Conservation (phyloP, 1,140 invertebrate genomes). For the Mycetomoellerius zeteki region DNA sequence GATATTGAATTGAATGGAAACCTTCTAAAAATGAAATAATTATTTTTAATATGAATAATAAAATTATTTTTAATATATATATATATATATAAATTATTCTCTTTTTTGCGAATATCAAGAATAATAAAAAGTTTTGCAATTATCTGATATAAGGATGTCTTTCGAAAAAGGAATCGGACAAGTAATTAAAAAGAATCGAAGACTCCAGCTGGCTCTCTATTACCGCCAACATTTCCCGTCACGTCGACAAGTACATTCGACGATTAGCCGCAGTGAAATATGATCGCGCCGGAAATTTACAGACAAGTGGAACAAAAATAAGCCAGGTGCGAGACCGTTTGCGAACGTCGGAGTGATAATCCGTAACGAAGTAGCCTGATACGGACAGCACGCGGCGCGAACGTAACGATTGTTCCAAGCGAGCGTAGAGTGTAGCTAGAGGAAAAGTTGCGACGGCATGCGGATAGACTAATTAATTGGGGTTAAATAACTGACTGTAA, state of each 20-base stretch:
- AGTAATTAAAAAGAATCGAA: not conserved
- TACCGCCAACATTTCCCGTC: not conserved
- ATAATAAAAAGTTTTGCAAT: not conserved
- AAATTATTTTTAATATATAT: no score
- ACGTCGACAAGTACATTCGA: slow-evolving; percentile 18
- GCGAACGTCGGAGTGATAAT: slow-evolving; percentile 41
- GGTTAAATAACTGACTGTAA: slow-evolving; percentile 75
- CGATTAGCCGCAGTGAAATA: slow-evolving; percentile 57
- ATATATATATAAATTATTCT: not conserved
- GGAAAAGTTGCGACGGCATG: slow-evolving; percentile 20
- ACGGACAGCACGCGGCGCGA: slow-evolving; percentile 33
- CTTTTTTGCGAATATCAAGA: not conserved
- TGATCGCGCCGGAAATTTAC: slow-evolving; percentile 38
- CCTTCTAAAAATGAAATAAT: not conserved
- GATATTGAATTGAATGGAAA: not conserved
- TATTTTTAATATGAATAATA: not conserved
- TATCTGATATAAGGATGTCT: not conserved
- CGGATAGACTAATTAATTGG: slow-evolving; percentile 74
- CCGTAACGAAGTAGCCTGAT: slow-evolving; percentile 62
- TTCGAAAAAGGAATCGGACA: not conserved
- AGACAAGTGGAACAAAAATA: slow-evolving; percentile 46
- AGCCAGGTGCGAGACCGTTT: slow-evolving; percentile 28
- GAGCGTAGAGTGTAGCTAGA: slow-evolving; percentile 13
- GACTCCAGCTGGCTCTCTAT: not conserved
- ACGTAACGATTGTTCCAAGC: not conserved